phyloP scores from a whole-genome alignment of 2,888 invertebrate species.

The Ophion slaviceki region DNA sequence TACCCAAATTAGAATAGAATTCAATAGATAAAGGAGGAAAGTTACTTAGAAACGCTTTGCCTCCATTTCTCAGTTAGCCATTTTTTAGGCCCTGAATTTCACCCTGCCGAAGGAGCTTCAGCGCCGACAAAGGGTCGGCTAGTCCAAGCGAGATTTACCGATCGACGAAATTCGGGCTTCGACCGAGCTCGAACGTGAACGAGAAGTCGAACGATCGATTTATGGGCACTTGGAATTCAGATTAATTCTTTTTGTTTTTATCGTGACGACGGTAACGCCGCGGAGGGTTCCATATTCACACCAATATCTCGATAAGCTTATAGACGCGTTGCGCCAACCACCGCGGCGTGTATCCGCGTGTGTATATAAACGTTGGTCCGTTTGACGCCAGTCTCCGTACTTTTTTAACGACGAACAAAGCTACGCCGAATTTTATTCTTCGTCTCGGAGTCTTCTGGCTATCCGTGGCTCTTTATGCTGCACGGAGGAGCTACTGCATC shows the following conservation, averaged over 20 bases:
- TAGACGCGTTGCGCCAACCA: constrained; percentile 1
- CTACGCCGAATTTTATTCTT: constrained; percentile 64
- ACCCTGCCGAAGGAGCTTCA: no score
- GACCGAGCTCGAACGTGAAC: no score
- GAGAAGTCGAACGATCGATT: no score
- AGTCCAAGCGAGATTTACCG: no score
- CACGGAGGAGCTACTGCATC: constrained; percentile 51
- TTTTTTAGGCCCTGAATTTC: no score
- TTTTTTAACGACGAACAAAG: constrained; percentile 62
- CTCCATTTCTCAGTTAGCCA: not conserved
- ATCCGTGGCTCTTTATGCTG: constrained; percentile 41
- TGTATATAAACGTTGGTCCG: constrained; percentile 28
- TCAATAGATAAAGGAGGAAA: no score
- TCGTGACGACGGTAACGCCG: no score
- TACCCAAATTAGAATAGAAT: no score
- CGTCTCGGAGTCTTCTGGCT: constrained; percentile 53
- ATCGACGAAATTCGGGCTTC: no score
- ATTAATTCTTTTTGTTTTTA: no score
- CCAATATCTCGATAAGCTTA: constrained; percentile 13
- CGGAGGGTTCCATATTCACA: constrained; percentile 26
- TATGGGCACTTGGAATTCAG: no score
- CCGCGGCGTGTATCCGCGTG: constrained; percentile 7
- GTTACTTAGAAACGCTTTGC: not conserved
- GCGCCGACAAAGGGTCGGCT: no score
- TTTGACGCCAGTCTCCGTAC: constrained; percentile 51